These are phyloP conservation scores for Melanocharis versteri DNA, from an alignment of 2,113 vertebrate species.

Conservation along the genomic window DNA sequence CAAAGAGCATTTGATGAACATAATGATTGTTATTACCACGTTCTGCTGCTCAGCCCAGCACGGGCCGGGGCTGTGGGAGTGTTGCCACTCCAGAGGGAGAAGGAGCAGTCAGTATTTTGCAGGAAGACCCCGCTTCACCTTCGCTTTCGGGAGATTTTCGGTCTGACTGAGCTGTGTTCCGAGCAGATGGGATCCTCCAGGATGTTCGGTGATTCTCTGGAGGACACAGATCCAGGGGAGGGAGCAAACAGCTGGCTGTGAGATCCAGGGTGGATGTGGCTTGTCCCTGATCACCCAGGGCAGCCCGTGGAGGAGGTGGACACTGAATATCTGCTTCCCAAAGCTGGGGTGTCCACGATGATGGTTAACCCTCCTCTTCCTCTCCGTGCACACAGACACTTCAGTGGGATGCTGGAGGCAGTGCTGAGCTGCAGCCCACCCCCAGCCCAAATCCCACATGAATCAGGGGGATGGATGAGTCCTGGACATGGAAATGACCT, in stretches of 20 bases:
- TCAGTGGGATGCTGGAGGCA: background rate
- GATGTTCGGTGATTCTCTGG: background rate
- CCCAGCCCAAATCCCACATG: background rate
- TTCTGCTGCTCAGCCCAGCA: background rate
- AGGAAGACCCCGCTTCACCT: background rate
- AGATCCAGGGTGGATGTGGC: background rate
- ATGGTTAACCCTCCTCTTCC: background rate
- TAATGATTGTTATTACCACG: background rate
- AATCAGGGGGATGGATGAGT: background rate
- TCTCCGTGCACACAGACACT: background rate
- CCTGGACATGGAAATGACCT: background rate
- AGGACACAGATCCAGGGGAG: background rate
- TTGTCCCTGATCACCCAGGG: background rate
- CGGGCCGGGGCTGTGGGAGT: fast-evolving
- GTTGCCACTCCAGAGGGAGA: background rate
- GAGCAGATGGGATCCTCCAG: background rate
- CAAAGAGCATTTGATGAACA: background rate
- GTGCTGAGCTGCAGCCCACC: background rate
- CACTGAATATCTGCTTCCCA: background rate
- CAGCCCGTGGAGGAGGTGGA: background rate
- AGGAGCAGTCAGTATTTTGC: background rate
- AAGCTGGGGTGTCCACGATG: fast-evolving
- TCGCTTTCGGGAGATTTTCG: background rate
- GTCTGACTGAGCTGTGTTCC: background rate
- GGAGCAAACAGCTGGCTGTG: background rate